Conservation (phyloP, 1,140 invertebrate genomes). For the Apis cerana region DNA sequence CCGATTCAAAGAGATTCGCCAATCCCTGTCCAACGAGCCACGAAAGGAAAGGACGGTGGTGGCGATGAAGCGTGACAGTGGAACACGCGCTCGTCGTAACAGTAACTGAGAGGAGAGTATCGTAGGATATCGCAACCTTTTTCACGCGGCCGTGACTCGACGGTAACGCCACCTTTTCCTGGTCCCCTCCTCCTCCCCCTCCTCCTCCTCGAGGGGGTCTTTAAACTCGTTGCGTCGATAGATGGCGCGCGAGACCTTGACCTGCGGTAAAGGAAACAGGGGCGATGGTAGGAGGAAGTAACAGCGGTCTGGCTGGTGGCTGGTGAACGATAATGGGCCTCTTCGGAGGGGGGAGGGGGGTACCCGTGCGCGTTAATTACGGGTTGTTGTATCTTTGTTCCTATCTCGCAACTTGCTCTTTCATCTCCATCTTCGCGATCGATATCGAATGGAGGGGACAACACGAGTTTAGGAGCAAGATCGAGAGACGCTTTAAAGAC, state of each 20-base stretch:
- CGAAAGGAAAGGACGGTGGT: background rate
- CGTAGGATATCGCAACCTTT: constrained; percentile 8
- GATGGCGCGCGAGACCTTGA: constrained; percentile 49
- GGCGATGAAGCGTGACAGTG: background rate
- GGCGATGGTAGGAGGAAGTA: constrained; percentile 47
- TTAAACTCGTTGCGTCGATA: constrained; percentile 53
- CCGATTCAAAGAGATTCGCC: too few relatives aligned
- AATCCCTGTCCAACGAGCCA: background rate
- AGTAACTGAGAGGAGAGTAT: background rate
- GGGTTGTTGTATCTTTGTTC: constrained; percentile 25
- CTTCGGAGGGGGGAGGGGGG: background rate
- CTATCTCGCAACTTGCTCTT: too few relatives aligned
- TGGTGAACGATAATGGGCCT: constrained; percentile 41
- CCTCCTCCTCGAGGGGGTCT: constrained; percentile 42
- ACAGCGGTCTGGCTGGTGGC: constrained; percentile 45
- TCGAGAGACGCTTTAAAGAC: too few relatives aligned
- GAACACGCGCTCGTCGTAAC: constrained; percentile 12
- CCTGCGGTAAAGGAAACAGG: constrained; percentile 52
- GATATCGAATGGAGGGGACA: too few relatives aligned
- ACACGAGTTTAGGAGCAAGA: too few relatives aligned
- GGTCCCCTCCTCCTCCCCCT: too few relatives aligned
- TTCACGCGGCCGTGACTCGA: constrained; percentile 46
- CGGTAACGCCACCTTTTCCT: constrained; percentile 4
- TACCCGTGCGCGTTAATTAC: constrained; percentile 49
- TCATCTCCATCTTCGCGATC: too few relatives aligned